Evolutionary conservation across 2,888 invertebrate genomes (phyloP).

Genomic region (Metopia argyrocephala): DNA sequence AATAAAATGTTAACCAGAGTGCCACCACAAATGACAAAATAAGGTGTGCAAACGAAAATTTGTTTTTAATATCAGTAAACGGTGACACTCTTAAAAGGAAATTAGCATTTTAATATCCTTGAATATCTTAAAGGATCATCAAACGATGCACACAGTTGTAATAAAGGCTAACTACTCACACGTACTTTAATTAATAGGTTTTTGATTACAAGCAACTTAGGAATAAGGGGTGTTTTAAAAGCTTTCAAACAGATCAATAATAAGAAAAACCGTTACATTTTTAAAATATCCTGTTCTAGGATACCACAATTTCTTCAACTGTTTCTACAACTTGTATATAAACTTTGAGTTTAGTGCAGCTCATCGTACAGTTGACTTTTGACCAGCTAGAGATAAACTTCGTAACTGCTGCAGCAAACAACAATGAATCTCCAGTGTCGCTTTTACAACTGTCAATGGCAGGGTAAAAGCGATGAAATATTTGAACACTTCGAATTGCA

Average conservation of each 20-base stretch:
- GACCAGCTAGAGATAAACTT: too few relatives aligned
- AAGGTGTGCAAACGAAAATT: slow-evolving; percentile 32
- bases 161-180: too few relatives aligned
- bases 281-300: background rate
- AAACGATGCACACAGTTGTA: too few relatives aligned
- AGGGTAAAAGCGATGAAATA: slow-evolving; percentile 63
- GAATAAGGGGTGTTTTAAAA: too few relatives aligned
- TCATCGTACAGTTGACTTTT: slow-evolving; percentile 21
- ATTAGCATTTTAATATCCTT: slow-evolving; percentile 31
- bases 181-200: too few relatives aligned
- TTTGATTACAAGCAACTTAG: too few relatives aligned
- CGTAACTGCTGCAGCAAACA: background rate
- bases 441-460: slow-evolving; percentile 64
- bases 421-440: slow-evolving; percentile 59
- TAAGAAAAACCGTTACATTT: background rate
- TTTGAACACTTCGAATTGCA: slow-evolving; percentile 65
- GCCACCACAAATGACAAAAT: background rate
- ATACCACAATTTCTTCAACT: background rate
- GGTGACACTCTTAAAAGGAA: slow-evolving; percentile 38
- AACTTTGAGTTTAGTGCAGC: background rate
- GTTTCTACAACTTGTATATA: background rate
- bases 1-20: background rate
- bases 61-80: slow-evolving; percentile 36
- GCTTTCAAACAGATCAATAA: too few relatives aligned
- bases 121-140: background rate